These are phyloP conservation scores for Poeciliopsis prolifica DNA, from an alignment of 2,113 vertebrate genomes.

Conservation along the genomic window DNA sequence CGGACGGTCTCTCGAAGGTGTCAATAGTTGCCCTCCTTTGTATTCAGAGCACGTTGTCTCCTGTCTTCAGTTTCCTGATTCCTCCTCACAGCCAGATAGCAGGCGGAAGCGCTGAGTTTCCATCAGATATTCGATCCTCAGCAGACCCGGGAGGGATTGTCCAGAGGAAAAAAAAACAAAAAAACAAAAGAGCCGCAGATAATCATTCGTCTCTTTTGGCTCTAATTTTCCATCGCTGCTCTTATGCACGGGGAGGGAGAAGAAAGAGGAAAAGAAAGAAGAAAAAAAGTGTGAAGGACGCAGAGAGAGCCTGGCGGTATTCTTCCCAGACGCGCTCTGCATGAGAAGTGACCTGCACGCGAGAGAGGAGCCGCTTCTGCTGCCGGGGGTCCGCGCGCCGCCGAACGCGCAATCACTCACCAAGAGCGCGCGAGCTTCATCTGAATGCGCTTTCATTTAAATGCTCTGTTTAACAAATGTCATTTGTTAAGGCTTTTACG, in stretches of 20 bases:
- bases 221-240: slow-evolving; percentile 25
- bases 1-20: slow-evolving; percentile 57
- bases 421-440: neutral
- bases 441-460: neutral
- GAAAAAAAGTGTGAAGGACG: slow-evolving; percentile 54
- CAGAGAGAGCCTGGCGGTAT: slow-evolving; percentile 42
- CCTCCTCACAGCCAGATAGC: slow-evolving; percentile 51
- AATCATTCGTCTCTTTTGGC: slow-evolving; percentile 40
- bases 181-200: slow-evolving; percentile 33
- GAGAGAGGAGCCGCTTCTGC: slow-evolving; percentile 24
- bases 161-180: neutral
- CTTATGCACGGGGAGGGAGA: slow-evolving; percentile 24
- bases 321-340: slow-evolving; percentile 73
- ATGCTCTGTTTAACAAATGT: neutral
- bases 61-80: slow-evolving; percentile 70
- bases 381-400: neutral
- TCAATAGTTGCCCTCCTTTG: slow-evolving; percentile 79
- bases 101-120: slow-evolving; percentile 46
- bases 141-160: slow-evolving; percentile 41
- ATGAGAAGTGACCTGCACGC: slow-evolving; percentile 75
- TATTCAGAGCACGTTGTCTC: slow-evolving; percentile 86
- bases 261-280: neutral
- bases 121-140: slow-evolving; percentile 52
- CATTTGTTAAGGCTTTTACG: slow-evolving; percentile 9
- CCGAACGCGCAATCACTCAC: slow-evolving; percentile 35